Percentiles rank a stretch among this genome's conserved stretches.
Conservation (phyloP, 2,888 invertebrate species). For the Drosophila subquinaria region DNA sequence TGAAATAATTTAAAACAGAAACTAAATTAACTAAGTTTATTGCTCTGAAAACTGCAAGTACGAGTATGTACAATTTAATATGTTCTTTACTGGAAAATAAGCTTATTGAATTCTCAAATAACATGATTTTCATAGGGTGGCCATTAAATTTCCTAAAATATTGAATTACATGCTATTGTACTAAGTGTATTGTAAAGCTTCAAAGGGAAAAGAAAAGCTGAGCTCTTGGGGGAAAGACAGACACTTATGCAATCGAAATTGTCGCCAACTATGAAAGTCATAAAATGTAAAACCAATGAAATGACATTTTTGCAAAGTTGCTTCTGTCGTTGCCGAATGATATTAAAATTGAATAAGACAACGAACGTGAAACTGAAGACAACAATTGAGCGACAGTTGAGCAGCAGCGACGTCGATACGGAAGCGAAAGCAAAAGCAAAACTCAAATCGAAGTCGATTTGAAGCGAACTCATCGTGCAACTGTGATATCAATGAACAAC, state of each 20-base stretch:
- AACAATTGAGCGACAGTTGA: conserved; percentile 52
- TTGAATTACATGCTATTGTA: not conserved
- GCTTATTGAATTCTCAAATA: not conserved
- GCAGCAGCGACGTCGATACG: conserved; percentile 14
- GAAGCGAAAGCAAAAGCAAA: conserved; percentile 59
- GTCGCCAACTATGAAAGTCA: conserved; percentile 48
- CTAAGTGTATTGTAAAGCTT: not conserved
- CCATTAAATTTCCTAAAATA: not conserved
- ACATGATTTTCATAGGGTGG: not conserved
- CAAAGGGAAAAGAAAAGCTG: not conserved
- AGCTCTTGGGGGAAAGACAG: not conserved
- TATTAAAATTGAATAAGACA: conserved; percentile 52
- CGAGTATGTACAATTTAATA: too few relatives aligned
- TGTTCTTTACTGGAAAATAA: not conserved
- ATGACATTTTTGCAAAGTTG: conserved; percentile 40
- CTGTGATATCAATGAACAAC: conserved; percentile 40
- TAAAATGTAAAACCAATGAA: conserved; percentile 49
- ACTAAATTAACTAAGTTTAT: not conserved
- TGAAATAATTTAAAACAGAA: too few relatives aligned
- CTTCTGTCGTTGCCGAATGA: conserved; percentile 22
- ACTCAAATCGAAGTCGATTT: conserved; percentile 20
- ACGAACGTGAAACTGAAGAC: conserved; percentile 49
- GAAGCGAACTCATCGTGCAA: conserved; percentile 8
- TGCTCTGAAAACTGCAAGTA: too few relatives aligned
- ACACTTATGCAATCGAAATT: conserved; percentile 54